Percentiles rank a stretch among this genome's conserved stretches.
Evolutionary conservation across 2,113 vertebrate genomes (phyloP).

Genomic region (Tor tambroides): DNA sequence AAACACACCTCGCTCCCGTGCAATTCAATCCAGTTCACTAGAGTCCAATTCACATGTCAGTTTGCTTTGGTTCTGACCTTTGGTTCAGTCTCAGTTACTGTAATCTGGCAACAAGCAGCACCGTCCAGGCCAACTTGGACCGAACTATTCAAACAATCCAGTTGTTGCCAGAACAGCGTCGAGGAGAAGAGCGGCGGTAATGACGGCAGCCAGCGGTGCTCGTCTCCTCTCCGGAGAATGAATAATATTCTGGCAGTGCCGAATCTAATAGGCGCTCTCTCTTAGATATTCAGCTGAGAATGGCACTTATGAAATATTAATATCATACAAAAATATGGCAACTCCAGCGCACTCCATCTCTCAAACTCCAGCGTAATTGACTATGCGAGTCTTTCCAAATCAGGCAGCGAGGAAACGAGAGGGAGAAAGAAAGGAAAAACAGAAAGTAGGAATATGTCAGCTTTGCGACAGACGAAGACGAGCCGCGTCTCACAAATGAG

Average conservation of each 20-base stretch:
- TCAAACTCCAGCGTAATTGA: constrained; percentile 79
- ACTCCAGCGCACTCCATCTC: constrained; percentile 73
- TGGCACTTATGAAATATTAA: constrained; percentile 83
- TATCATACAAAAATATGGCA: constrained; percentile 81
- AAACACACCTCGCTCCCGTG: background rate
- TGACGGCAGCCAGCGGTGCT: constrained; percentile 62
- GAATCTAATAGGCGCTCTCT: constrained; percentile 73
- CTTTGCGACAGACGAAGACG: constrained; percentile 29
- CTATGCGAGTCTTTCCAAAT: constrained; percentile 78
- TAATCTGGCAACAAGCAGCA: constrained; percentile 25
- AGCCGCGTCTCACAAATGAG: constrained; percentile 18
- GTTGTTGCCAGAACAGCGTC: constrained; percentile 28
- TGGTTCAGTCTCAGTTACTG: background rate
- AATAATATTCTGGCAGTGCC: constrained; percentile 59
- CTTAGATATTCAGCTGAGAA: constrained; percentile 82
- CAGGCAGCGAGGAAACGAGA: constrained; percentile 64
- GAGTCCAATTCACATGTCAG: background rate
- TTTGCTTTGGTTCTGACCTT: background rate
- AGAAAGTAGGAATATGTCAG: constrained; percentile 40
- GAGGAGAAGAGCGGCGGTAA: constrained; percentile 44
- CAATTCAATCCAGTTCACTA: background rate
- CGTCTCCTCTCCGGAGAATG: constrained; percentile 49
- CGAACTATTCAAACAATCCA: constrained; percentile 40
- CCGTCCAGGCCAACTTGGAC: constrained; percentile 33
- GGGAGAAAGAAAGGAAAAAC: constrained; percentile 28